Percentiles rank a stretch among this genome's conserved stretches.
These are phyloP conservation scores for Cylloceria caligata DNA, from an alignment of 2,888 invertebrate species.

Conservation along the genomic window DNA sequence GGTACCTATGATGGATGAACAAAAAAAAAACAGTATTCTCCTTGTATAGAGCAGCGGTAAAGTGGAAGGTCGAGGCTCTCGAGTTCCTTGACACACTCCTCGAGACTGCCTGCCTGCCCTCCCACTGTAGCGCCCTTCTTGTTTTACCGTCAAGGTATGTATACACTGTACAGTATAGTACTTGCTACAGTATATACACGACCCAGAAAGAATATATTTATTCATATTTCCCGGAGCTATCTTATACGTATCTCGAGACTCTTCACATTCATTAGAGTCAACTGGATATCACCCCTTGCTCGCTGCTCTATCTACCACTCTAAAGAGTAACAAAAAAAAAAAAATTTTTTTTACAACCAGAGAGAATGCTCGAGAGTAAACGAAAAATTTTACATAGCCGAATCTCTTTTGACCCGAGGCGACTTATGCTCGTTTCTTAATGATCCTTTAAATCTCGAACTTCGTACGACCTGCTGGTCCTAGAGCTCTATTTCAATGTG, in stretches of 20 bases:
- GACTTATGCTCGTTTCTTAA: not conserved
- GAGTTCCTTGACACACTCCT: conserved; percentile 60
- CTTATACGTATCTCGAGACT: conserved; percentile 39
- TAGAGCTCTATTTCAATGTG: conserved; percentile 55
- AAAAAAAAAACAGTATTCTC: conserved; percentile 48
- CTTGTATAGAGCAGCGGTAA: conserved; percentile 38
- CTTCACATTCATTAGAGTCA: conserved; percentile 58
- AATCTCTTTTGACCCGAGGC: not conserved
- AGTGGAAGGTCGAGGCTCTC: conserved; percentile 45
- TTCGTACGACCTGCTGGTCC: conserved; percentile 7
- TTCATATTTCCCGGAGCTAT: conserved; percentile 67
- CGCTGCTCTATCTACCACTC: not conserved
- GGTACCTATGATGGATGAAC: conserved; percentile 35
- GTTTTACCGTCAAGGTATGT: conserved; percentile 27
- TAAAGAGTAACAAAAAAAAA: not conserved
- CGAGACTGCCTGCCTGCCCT: conserved; percentile 43
- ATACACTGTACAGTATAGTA: conserved; percentile 25
- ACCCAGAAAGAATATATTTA: conserved; percentile 72
- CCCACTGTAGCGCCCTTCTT: not conserved
- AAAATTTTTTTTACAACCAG: too few species aligned
- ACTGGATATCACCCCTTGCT: conserved; percentile 61
- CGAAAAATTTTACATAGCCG: too few species aligned
- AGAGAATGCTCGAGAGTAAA: too few species aligned
- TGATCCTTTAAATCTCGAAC: not conserved
- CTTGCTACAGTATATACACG: conserved; percentile 19